Evolutionary conservation across 2,113 vertebrate species (phyloP).

Genomic region (Myiopsitta monachus): DNA sequence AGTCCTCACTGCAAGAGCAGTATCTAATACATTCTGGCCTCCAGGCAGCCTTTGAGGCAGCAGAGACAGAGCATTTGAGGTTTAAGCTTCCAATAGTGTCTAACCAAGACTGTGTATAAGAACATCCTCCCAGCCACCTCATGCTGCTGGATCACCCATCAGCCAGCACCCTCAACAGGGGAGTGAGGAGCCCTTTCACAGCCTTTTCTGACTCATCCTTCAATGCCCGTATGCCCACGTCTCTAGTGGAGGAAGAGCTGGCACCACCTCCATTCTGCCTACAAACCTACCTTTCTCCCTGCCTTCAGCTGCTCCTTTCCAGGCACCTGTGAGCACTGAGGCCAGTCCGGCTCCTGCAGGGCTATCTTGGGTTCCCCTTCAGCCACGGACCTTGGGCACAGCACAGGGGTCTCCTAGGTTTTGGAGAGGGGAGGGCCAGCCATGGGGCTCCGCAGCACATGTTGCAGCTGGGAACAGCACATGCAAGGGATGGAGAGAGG

Average conservation of each 20-base stretch:
- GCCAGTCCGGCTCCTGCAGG: not conserved
- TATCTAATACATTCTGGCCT: not conserved
- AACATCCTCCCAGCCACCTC: not conserved
- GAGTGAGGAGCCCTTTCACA: not conserved
- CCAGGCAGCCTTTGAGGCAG: not conserved
- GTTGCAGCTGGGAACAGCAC: accelerated
- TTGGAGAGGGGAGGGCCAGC: not conserved
- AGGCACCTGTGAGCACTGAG: not conserved
- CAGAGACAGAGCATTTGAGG: not conserved
- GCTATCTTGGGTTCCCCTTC: not conserved
- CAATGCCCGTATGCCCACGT: accelerated
- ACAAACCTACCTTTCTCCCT: not conserved
- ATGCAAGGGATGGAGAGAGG: accelerated
- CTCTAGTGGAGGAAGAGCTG: accelerated
- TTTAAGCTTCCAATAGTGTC: not conserved
- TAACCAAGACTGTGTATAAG: not conserved
- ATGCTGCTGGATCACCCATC: not conserved
- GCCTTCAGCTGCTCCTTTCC: not conserved
- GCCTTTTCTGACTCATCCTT: not conserved
- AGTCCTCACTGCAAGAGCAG: not conserved
- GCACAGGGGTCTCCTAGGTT: not conserved
- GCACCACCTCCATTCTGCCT: not conserved
- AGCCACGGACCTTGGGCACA: not conserved
- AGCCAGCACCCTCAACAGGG: not conserved
- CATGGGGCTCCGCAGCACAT: accelerated